These are phyloP conservation scores for Phaedon cochleariae DNA, from an alignment of 2,888 invertebrate genomes.

Conservation along the genomic window DNA sequence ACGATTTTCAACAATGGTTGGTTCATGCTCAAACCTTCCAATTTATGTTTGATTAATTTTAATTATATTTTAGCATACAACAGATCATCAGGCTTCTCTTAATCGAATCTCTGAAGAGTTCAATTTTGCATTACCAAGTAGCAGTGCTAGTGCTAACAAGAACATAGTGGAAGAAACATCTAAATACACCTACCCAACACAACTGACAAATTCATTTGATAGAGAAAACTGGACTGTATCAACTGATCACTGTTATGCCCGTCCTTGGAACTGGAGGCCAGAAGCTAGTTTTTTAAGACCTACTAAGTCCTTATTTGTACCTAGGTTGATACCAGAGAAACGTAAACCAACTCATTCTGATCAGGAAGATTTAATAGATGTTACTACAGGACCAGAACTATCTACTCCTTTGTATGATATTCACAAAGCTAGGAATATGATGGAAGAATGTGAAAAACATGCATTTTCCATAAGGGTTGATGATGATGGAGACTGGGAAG, in stretches of 20 bases:
- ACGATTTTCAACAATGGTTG: constrained; percentile 25
- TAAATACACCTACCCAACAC: constrained; percentile 46
- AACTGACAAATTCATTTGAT: constrained; percentile 46
- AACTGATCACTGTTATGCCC: constrained; percentile 78
- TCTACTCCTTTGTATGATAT: constrained; percentile 68
- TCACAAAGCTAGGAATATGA: constrained; percentile 68
- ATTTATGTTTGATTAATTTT: constrained; percentile 11
- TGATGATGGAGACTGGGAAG: constrained; percentile 75
- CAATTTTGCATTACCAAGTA: constrained; percentile 28
- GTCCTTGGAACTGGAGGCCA: constrained; percentile 74
- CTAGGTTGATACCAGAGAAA: constrained; percentile 47
- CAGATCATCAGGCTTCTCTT: constrained; percentile 17
- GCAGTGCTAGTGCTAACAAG: constrained; percentile 18
- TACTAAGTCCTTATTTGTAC: constrained; percentile 65
- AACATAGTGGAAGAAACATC: constrained; percentile 42
- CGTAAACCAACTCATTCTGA: constrained; percentile 51
- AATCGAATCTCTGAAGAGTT: constrained; percentile 23
- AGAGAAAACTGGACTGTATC: constrained; percentile 58
- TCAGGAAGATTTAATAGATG: constrained; percentile 60
- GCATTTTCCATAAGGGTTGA: constrained; percentile 69
- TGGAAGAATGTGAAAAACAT: constrained; percentile 77
- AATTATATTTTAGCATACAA: constrained; percentile 25
- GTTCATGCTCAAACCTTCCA: constrained; percentile 21
- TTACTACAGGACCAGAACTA: constrained; percentile 60
- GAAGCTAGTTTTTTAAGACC: constrained; percentile 71